Evolutionary conservation across 92 coral and sea anemone species (phyloP), one percentile per base, ranked within the genome.

Genomic region (Umimayanthus chanpuru): DNA sequence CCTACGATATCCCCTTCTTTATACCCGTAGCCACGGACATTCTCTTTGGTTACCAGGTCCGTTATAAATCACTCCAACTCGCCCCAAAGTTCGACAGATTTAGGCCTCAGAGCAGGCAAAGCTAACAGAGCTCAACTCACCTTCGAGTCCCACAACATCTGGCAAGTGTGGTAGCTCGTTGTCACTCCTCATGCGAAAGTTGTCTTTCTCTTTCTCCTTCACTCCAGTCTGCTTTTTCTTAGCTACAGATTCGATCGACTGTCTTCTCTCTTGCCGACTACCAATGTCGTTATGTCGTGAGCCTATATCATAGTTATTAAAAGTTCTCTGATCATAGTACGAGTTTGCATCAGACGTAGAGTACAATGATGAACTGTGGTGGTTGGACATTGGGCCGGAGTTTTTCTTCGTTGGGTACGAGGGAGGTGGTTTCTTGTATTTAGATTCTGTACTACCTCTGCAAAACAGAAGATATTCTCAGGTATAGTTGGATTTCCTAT

Each of bases 111-210:
- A 21, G 6, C 5, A 3, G 25, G 68, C 6, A 5, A 0, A 61
- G 0, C 68, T 61, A 20, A 61, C 3, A 5, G 32, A 80, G 25
- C 3, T 70, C 29, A 44, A 79, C 91, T 1, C 88, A 96, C 99
- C 99, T 90, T 96, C 99, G 4, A 95, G 86, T 86, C 99, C 98
- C 25, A 91, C 89, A 26, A 96, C 95, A 89, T 96, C 98, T 23
- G 99, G 99, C 56, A 96, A 87, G 89, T 95, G 95, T 4, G 99
- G 98, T 50, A 90, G 93, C 90, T 95, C 98, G 86, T 91, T 93
- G 30, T 94, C 98, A 76, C 93, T 92, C 89, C 94, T 87, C 80
- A 89, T 76, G 79, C 96, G 80, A 91, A 93, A 41, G 85, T 39
- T 70, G 64, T 83, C 87, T 18, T 70, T 89, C n/a, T 94, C 95